Evolutionary conservation across 1,140 invertebrate genomes (phyloP).

Genomic region (Hycleus cichorii): DNA sequence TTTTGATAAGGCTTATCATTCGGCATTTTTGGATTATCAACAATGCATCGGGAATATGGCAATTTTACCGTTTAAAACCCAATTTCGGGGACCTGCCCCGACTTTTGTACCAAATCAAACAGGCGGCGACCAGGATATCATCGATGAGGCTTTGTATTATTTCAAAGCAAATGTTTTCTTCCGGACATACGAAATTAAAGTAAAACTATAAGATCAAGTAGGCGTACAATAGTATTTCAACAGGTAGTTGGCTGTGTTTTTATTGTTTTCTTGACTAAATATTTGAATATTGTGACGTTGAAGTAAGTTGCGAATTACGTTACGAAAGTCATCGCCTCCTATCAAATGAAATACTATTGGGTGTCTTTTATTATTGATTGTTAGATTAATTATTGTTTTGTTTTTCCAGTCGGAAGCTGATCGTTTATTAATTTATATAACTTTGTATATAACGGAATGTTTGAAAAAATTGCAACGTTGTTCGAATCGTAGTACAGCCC

Average conservation of each 20-base stretch:
- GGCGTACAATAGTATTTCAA: too few species aligned
- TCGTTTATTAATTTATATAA: slow-evolving; percentile 94
- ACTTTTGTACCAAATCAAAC: slow-evolving; percentile 39
- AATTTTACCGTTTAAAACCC: slow-evolving; percentile 38
- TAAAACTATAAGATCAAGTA: slow-evolving; percentile 31
- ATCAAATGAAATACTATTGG: too few species aligned
- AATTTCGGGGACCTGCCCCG: slow-evolving; percentile 49
- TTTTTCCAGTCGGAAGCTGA: slow-evolving; percentile 83
- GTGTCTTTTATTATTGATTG: too few species aligned
- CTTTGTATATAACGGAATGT: slow-evolving; percentile 98
- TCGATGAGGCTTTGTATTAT: slow-evolving; percentile 95
- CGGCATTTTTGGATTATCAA: slow-evolving; percentile 68
- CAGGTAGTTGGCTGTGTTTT: too few species aligned
- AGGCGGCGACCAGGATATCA: slow-evolving; percentile 72
- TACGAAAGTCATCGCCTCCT: too few species aligned
- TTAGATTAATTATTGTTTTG: neutral
- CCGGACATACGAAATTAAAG: slow-evolving; percentile 96
- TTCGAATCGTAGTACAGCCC: slow-evolving; percentile 78
- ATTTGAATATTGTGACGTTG: too few species aligned
- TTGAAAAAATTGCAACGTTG: slow-evolving; percentile 92
- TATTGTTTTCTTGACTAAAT: too few species aligned
- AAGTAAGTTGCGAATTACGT: too few species aligned
- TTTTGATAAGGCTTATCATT: slow-evolving; percentile 81
- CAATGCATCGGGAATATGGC: slow-evolving; percentile 87
- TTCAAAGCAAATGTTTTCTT: slow-evolving; percentile 99